phyloP scores from a whole-genome alignment of 2,888 invertebrate genomes.

The Neocrepidodera transversa region DNA sequence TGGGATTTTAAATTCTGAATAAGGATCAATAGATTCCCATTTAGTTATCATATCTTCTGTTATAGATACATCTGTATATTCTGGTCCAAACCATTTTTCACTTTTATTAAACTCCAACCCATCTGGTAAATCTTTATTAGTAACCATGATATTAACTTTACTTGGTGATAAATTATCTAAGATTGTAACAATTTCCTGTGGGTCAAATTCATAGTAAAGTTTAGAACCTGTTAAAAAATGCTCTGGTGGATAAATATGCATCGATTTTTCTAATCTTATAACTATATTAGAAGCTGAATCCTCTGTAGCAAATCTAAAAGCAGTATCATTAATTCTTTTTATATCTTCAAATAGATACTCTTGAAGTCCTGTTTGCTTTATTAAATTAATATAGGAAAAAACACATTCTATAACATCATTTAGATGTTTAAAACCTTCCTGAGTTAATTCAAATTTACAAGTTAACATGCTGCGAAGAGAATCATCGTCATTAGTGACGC shows the following conservation, averaged over 20 bases:
- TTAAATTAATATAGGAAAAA: conserved; percentile 80
- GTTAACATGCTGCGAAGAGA: conserved; percentile 79
- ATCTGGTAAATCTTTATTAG: conserved; percentile 67
- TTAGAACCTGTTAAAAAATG: conserved; percentile 81
- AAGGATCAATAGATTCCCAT: conserved; percentile 68
- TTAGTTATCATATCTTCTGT: conserved; percentile 68
- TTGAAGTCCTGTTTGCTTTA: conserved; percentile 72
- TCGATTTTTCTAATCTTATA: conserved; percentile 75
- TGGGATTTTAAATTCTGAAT: conserved; percentile 71
- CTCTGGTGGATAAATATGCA: conserved; percentile 80
- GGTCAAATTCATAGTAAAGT: conserved; percentile 79
- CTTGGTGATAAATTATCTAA: conserved; percentile 69
- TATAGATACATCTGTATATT: conserved; percentile 73
- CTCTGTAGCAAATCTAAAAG: conserved; percentile 76
- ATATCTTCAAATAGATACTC: conserved; percentile 76
- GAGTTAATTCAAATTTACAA: conserved; percentile 77
- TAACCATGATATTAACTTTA: conserved; percentile 73
- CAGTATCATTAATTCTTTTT: conserved; percentile 76
- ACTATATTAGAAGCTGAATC: conserved; percentile 78
- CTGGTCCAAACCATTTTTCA: conserved; percentile 87
- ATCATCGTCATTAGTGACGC: conserved; percentile 67
- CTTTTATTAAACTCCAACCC: conserved; percentile 66
- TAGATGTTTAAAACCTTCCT: conserved; percentile 75
- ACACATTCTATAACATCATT: conserved; percentile 77
- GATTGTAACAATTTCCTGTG: conserved; percentile 68